Percentiles rank a stretch among this genome's conserved stretches.
These are phyloP conservation scores for Dascyllus trimaculatus DNA, from an alignment of 2,113 vertebrate species.

Conservation along the genomic window DNA sequence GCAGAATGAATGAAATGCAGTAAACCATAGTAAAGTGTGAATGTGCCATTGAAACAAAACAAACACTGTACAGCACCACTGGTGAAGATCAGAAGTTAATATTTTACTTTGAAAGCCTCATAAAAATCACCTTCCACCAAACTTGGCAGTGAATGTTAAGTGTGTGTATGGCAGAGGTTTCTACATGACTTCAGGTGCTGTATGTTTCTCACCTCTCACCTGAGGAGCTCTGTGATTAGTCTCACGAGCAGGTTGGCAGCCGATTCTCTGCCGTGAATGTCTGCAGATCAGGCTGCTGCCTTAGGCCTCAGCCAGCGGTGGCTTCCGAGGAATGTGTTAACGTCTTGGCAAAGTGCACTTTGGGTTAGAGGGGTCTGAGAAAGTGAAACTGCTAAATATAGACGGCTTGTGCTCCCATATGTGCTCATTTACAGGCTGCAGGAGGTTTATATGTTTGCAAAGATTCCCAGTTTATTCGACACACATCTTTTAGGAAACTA, in stretches of 20 bases:
- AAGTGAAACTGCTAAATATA: conserved; percentile 3
- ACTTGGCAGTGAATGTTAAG: not conserved
- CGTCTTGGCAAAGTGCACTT: conserved; percentile 1
- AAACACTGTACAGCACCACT: no score
- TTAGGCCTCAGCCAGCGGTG: not conserved
- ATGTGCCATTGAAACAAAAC: no score
- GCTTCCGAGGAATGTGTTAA: conserved; percentile 37
- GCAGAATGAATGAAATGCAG: no score
- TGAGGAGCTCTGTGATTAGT: not conserved
- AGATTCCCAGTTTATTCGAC: no score
- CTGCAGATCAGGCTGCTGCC: not conserved
- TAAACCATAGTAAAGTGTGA: no score
- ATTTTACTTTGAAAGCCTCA: no score
- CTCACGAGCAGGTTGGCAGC: no score
- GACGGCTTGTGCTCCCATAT: not conserved
- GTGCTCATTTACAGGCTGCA: no score
- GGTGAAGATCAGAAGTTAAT: no score
- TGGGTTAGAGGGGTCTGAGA: not conserved
- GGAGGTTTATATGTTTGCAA: no score
- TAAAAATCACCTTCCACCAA: no score
- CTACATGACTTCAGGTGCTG: not conserved
- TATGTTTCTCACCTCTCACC: not conserved
- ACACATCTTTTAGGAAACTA: no score
- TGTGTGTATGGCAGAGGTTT: not conserved
- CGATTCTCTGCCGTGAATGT: not conserved